phyloP scores from a whole-genome alignment of 2,113 vertebrate species.

The Phainopepla nitens region DNA sequence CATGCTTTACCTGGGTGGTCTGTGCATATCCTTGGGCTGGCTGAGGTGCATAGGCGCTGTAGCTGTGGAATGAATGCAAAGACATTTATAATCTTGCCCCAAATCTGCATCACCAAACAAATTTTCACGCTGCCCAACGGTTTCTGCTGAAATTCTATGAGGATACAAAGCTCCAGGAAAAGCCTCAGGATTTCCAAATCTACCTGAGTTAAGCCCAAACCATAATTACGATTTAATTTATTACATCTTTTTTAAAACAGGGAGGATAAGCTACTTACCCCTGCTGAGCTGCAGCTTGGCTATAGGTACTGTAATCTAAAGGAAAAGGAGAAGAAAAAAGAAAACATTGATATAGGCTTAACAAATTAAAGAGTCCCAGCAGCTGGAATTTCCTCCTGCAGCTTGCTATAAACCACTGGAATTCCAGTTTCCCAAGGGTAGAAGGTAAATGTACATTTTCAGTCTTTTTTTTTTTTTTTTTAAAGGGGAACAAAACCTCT shows the following conservation, averaged over 20 bases:
- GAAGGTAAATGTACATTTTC: slow-evolving; percentile 26
- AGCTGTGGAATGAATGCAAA: slow-evolving; percentile 75
- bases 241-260: not conserved
- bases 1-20: slow-evolving; percentile 84
- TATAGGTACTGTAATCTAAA: slow-evolving; percentile 95
- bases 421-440: not conserved
- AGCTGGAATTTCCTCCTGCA: slow-evolving; percentile 38
- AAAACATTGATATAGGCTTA: not conserved
- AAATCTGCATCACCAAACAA: not conserved
- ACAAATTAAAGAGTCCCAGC: not conserved
- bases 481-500: not conserved
- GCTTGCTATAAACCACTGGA: not conserved
- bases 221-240: not conserved
- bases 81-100: not conserved
- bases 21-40: slow-evolving; percentile 93
- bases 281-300: slow-evolving; percentile 88
- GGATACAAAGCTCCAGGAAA: not conserved
- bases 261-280: slow-evolving; percentile 79
- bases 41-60: slow-evolving; percentile 91
- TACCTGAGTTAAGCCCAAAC: not conserved
- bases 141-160: not conserved
- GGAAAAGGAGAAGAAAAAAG: not conserved
- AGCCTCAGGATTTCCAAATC: not conserved
- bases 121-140: accelerated
- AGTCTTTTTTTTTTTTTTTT: not conserved